Conservation (phyloP, 2,797 vertebrate species). For the Poliocrania exsul region DNA sequence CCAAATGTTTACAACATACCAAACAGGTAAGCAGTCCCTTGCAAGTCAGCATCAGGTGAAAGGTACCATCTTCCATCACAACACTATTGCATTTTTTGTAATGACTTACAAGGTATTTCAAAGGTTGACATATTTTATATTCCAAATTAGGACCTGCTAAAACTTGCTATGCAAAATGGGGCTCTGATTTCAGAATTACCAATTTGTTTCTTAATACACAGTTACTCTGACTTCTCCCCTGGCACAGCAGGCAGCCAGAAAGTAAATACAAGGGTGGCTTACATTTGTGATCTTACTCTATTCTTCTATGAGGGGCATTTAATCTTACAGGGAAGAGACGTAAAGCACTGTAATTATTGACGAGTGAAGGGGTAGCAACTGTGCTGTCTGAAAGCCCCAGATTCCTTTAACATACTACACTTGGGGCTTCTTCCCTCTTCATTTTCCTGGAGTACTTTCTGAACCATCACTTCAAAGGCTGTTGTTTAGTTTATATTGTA, state of each 20-base stretch:
- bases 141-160: background rate
- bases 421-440: background rate
- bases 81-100: background rate
- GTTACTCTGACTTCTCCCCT: background rate
- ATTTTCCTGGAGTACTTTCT: constrained; percentile 18
- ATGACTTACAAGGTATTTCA: background rate
- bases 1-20: background rate
- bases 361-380: background rate
- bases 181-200: background rate
- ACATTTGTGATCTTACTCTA: background rate
- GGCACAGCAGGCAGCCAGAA: background rate
- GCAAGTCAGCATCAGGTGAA: background rate
- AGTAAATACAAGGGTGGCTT: background rate
- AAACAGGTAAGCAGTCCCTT: background rate
- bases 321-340: background rate
- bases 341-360: background rate
- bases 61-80: background rate
- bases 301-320: background rate
- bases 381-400: background rate
- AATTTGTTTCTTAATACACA: background rate
- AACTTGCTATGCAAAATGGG: background rate
- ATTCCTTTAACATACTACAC: background rate
- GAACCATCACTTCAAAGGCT: constrained; percentile 49
- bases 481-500: constrained; percentile 26
- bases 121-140: background rate